phyloP scores from a whole-genome alignment of 2,888 invertebrate species.

The Perithous albicinctus region DNA sequence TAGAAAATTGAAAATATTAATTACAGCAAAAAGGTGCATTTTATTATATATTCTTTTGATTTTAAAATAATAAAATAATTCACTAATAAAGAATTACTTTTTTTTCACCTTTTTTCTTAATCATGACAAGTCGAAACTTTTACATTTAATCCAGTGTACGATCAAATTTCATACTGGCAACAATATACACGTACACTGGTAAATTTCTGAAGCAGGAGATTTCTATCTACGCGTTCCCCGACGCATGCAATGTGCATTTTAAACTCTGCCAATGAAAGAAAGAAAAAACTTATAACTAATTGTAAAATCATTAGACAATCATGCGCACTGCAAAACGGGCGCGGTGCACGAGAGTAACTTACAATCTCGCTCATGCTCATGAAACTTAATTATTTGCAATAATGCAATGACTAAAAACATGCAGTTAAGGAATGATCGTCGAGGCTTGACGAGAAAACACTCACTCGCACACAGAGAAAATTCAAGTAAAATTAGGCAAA shows the following conservation, averaged over 20 bases:
- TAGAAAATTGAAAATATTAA: neutral
- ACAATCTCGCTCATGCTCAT: slow-evolving; percentile 14
- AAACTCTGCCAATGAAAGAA: neutral
- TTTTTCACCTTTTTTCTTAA: neutral
- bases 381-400: neutral
- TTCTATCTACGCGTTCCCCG: slow-evolving; percentile 17
- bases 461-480: neutral
- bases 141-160: slow-evolving; percentile 19
- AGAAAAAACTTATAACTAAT: slow-evolving; percentile 9
- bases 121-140: slow-evolving; percentile 3
- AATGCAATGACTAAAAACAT: slow-evolving; percentile 7
- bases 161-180: slow-evolving; percentile 7
- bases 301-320: neutral
- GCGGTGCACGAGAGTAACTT: neutral
- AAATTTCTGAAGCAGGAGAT: slow-evolving; percentile 46
- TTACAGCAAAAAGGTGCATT: neutral
- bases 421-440: slow-evolving; percentile 7
- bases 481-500: slow-evolving; percentile 28
- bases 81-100: neutral
- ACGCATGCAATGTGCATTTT: slow-evolving; percentile 40
- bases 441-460: slow-evolving; percentile 19
- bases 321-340: neutral
- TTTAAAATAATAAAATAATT: no score
- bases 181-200: slow-evolving; percentile 23
- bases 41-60: neutral